Percentiles rank a stretch among this genome's conserved stretches.
Evolutionary conservation across 2,797 vertebrate species (phyloP).

Genomic region (Lagorchestes hirsutus): DNA sequence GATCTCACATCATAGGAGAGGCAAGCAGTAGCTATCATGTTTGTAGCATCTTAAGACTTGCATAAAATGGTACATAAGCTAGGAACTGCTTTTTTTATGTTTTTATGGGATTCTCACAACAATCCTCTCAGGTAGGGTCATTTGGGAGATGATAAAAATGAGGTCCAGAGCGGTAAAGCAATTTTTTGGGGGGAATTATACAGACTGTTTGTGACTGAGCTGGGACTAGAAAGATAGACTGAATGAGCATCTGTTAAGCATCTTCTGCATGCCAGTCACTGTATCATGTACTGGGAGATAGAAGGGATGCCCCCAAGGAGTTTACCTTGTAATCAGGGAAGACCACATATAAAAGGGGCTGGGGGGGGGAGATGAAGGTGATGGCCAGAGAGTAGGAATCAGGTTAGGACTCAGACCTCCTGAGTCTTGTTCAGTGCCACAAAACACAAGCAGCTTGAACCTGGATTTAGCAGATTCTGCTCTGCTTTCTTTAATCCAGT

Average conservation of each 20-base stretch:
- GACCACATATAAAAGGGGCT: neutral
- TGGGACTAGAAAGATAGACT: neutral
- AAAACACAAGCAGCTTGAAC: neutral
- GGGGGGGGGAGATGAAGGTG: neutral
- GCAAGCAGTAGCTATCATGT: neutral
- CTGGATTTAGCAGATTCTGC: neutral
- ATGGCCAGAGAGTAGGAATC: neutral
- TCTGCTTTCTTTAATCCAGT: neutral
- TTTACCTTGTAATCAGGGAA: neutral
- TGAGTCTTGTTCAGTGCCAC: neutral
- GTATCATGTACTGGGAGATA: neutral
- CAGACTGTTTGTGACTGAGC: neutral
- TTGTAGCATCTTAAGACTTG: neutral
- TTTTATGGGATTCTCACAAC: neutral
- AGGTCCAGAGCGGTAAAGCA: neutral
- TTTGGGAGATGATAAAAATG: neutral
- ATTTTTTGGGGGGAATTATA: neutral
- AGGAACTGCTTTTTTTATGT: neutral
- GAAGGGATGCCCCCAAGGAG: neutral
- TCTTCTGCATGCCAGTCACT: neutral
- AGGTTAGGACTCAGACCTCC: neutral
- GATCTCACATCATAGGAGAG: neutral
- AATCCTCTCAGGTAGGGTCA: neutral
- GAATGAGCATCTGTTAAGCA: neutral
- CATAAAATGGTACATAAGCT: too few species aligned